Percentiles rank a stretch among this genome's conserved stretches.
Conservation (phyloP, 37 sponge, comb jelly and placozoan genomes). For the Tethya wilhelma region DNA sequence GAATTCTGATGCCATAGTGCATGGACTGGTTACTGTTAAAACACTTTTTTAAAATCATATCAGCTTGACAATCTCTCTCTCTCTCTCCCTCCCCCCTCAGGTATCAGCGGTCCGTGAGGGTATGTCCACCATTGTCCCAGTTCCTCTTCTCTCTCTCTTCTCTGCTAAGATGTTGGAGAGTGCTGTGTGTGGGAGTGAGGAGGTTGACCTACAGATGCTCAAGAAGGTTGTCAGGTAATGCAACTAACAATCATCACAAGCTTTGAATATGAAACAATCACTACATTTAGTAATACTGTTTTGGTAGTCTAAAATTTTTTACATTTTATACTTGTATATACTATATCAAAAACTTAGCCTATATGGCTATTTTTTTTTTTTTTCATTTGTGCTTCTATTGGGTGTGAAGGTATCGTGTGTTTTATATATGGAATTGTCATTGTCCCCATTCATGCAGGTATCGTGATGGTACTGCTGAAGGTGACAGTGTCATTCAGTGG, state of each 20-base stretch:
- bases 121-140: slow-evolving; percentile 84
- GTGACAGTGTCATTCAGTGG: slow-evolving; percentile 74
- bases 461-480: slow-evolving; percentile 54
- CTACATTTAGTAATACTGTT: not conserved
- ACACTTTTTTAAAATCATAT: no score
- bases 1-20: not conserved
- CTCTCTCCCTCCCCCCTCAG: slow-evolving; percentile 12
- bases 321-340: not conserved
- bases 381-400: no score
- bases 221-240: slow-evolving; percentile 84
- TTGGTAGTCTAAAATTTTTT: not conserved
- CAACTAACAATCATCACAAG: no score
- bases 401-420: not conserved
- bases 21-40: no score
- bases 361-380: not conserved
- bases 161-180: slow-evolving; percentile 74
- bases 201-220: slow-evolving; percentile 78
- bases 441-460: slow-evolving; percentile 30
- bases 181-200: slow-evolving; percentile 78
- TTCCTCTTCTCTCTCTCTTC: slow-evolving; percentile 80
- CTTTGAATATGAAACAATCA: no score
- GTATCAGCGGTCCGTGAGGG: slow-evolving; percentile 88
- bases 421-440: not conserved
- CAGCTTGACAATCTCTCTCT: not conserved
- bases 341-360: not conserved